Percentiles rank a stretch among this genome's conserved stretches.
Evolutionary conservation across 2,888 invertebrate species (phyloP).

Genomic region (Megalurothrips usitatus): DNA sequence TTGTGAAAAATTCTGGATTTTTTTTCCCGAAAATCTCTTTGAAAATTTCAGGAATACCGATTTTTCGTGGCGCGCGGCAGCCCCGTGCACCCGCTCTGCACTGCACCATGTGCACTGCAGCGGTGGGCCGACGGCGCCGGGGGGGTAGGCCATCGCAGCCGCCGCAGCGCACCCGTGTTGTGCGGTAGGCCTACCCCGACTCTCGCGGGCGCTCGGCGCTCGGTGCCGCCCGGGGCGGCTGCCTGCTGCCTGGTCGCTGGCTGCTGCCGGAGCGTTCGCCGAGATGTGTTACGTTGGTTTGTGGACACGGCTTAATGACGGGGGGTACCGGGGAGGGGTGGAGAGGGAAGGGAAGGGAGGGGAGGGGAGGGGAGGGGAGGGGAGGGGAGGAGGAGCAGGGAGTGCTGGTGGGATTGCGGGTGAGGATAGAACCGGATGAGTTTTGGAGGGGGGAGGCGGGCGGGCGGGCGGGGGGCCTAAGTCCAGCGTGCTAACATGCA

Average conservation of each 20-base stretch:
- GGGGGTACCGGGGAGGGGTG: no score
- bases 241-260: neutral
- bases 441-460: neutral
- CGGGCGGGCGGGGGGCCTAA: neutral
- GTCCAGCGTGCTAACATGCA: neutral
- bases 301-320: no score
- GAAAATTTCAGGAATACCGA: no score
- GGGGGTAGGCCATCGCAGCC: neutral
- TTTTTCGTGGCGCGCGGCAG: no score
- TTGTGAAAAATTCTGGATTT: no score
- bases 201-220: neutral
- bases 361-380: neutral
- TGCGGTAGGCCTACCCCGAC: neutral
- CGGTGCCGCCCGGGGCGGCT: neutral
- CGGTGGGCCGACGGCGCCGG: neutral
- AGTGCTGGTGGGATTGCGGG: neutral
- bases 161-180: no score
- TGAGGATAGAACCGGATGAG: neutral
- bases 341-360: neutral
- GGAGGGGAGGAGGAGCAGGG: neutral
- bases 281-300: neutral
- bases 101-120: no score
- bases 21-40: no score
- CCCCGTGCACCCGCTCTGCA: neutral
- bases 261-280: neutral